Evolutionary conservation across 2,113 vertebrate species (phyloP).

Genomic region (Callochromis pleurospilus): DNA sequence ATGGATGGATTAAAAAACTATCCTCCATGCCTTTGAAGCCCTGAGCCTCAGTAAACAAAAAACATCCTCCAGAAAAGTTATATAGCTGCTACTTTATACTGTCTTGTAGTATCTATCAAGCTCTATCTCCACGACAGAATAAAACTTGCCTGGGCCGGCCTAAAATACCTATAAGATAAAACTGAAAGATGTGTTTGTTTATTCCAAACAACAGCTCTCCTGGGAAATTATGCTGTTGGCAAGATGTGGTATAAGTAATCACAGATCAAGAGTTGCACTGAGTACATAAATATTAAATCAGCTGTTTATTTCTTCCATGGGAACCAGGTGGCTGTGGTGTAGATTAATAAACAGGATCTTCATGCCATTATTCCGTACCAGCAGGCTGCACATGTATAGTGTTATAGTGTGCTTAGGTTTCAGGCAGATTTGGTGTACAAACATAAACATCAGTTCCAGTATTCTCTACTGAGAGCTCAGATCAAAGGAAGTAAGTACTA

Average conservation of each 20-base stretch:
- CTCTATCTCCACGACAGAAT: not conserved
- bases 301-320: not conserved
- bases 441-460: not conserved
- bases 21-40: not conserved
- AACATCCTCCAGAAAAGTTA: not conserved
- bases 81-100: not conserved
- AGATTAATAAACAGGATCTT: slow-evolving; percentile 2
- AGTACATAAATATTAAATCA: slow-evolving; percentile 10
- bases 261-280: not conserved
- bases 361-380: not conserved
- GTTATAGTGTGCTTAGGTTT: not conserved
- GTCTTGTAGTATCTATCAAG: not conserved
- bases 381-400: not conserved
- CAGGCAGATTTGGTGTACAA: not conserved
- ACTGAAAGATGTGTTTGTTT: not conserved
- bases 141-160: not conserved
- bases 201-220: not conserved
- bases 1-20: not conserved
- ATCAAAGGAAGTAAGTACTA: not conserved
- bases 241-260: not conserved
- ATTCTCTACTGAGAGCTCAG: not conserved
- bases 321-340: not conserved
- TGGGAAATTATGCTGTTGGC: not conserved
- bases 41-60: not conserved
- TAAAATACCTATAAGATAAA: not conserved